These are phyloP conservation scores for Nezara viridula DNA, from an alignment of 2,888 invertebrate genomes.

Conservation along the genomic window DNA sequence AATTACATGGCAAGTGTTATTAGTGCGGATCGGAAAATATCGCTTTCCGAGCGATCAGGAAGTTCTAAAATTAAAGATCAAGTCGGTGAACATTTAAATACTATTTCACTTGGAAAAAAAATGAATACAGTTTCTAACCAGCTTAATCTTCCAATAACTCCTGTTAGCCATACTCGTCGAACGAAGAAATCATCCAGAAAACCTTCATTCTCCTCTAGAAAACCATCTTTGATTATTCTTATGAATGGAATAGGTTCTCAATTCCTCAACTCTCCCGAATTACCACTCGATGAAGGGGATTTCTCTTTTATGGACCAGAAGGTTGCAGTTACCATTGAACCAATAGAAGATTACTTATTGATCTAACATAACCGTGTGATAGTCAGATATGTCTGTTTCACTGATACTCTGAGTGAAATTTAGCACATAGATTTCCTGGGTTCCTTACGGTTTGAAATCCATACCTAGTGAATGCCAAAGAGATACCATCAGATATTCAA, in stretches of 20 bases:
- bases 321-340: not conserved
- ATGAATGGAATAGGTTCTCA: not conserved
- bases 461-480: no score
- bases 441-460: not conserved
- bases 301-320: not conserved
- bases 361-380: not conserved
- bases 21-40: not conserved
- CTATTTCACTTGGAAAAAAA: not conserved
- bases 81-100: not conserved
- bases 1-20: not conserved
- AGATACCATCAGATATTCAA: not conserved
- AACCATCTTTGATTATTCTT: not conserved
- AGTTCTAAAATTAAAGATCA: not conserved
- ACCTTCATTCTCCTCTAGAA: not conserved
- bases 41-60: not conserved
- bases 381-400: not conserved
- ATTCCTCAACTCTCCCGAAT: not conserved
- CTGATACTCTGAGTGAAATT: not conserved
- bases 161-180: not conserved
- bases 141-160: not conserved
- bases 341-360: not conserved
- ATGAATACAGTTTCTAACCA: not conserved
- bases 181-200: not conserved
- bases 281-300: not conserved
- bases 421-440: not conserved